Base-by-base conservation (phyloP, 1,140 invertebrate genomes). In the Sarcophaga bullata region DNA sequence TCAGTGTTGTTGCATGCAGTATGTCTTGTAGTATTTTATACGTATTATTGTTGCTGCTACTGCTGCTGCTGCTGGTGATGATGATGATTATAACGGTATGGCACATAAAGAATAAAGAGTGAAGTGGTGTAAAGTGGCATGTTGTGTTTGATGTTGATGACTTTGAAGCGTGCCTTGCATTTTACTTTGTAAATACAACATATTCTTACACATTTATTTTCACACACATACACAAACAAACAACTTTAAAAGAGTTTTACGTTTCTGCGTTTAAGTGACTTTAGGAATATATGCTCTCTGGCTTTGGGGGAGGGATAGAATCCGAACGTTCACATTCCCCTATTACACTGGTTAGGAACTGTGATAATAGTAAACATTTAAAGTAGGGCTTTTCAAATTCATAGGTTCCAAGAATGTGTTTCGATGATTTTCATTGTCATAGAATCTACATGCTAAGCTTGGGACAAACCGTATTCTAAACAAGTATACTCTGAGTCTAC, bases 91-190 rank as follows among this genome's bases (percentile, higher is more conserved):
- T 50, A 6, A 25, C 19, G 17, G 17, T 68, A 68, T 25, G 58
- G 17, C 17, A 8, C 25, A 37, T 37, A 37, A 37, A 37, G n/a
- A n/a, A 68, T n/a, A 8, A 8, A 19, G 62, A 19, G 17, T 68
- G 7, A n/a, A 58, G 54, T 17, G 62, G 62, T 19, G 17, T 68
- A 8, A 25, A 50, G 48, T 78, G 48, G 48, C 48, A 78, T 78
- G 75, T 78, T 49, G 19, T 78, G 48, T 78, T 75, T 46, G 48
- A 78, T 78, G 75, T 49, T 78, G 75, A 50, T 78, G 75, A 78
- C 75, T 78, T 78, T 78, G 75, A 78, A 78, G 75, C 75, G 75
- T 78, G 75, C 75, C 75, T 78, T 78, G 75, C 75, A 78, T 78
- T 78, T 68, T 78, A 19, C 46, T 47, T n/a, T 78, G 17, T 50